Evolutionary conservation across 2,797 vertebrate genomes (phyloP).

Genomic region (Anguilla pacifica): DNA sequence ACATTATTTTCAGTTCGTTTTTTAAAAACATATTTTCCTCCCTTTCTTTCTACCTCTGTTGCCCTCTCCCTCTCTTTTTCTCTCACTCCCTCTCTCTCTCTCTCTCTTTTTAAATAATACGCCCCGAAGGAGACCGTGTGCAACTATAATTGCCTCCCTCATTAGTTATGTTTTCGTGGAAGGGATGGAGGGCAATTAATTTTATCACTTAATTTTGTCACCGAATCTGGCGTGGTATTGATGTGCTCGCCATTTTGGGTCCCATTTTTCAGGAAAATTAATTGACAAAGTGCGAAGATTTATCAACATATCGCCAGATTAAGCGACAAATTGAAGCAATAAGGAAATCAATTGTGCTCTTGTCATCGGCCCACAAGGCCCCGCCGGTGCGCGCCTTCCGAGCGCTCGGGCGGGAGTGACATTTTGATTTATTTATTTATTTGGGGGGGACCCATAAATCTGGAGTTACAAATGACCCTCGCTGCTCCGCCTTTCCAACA

Average conservation of each 20-base stretch:
- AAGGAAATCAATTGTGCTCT: conserved; percentile 78
- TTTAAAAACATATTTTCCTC: background rate
- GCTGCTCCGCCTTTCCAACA: conserved; percentile 52
- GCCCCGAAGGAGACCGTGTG: conserved; percentile 73
- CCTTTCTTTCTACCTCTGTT: conserved; percentile 39
- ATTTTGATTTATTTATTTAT: conserved; percentile 82
- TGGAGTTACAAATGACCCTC: conserved; percentile 77
- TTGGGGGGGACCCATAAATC: conserved; percentile 75
- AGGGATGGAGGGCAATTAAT: conserved; percentile 80
- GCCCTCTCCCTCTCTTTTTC: conserved; percentile 45
- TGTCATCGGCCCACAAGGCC: conserved; percentile 62
- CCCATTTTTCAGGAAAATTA: conserved; percentile 79
- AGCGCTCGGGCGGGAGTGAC: conserved; percentile 70
- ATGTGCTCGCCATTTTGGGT: conserved; percentile 73
- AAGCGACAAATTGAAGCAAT: conserved; percentile 79
- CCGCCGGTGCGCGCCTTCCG: conserved; percentile 57
- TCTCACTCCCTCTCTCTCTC: conserved; percentile 44
- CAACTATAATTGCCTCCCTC: conserved; percentile 81
- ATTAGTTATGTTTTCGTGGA: conserved; percentile 81
- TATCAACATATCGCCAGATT: conserved; percentile 80
- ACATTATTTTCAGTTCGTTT: conserved; percentile 11
- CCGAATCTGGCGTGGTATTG: conserved; percentile 73
- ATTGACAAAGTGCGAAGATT: conserved; percentile 79
- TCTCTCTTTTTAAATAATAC: conserved; percentile 32
- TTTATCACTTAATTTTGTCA: conserved; percentile 80